Percentiles rank a stretch among this genome's conserved stretches.
phyloP scores from a whole-genome alignment of 2,797 vertebrate genomes.

The Linurgus olivaceus region DNA sequence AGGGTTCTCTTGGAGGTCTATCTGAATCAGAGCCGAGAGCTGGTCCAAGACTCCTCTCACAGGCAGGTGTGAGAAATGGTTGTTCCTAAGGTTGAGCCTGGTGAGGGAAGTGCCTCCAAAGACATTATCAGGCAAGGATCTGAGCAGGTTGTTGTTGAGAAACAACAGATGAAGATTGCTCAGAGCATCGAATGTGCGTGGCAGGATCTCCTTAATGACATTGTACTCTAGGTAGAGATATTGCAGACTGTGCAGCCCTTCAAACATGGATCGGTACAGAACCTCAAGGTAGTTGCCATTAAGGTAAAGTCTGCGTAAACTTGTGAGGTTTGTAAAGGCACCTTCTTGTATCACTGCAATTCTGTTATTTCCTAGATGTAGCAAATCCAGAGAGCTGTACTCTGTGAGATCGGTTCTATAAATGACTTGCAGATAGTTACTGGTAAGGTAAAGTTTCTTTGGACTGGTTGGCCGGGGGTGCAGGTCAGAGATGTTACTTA shows the following conservation, averaged over 20 bases:
- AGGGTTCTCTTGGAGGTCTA: slow-evolving; percentile 97
- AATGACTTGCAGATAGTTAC: slow-evolving; percentile 93
- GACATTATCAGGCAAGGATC: slow-evolving; percentile 89
- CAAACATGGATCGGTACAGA: slow-evolving; percentile 88
- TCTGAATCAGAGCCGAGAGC: slow-evolving; percentile 94
- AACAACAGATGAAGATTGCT: slow-evolving; percentile 94
- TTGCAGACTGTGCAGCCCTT: slow-evolving; percentile 91
- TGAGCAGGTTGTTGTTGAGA: slow-evolving; percentile 94
- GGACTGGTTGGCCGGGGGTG: slow-evolving; percentile 91
- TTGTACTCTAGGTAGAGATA: slow-evolving; percentile 99
- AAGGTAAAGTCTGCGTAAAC: slow-evolving; percentile 92
- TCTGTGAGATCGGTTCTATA: slow-evolving; percentile 88
- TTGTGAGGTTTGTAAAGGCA: slow-evolving; percentile 93
- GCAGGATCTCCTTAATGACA: slow-evolving; percentile 94
- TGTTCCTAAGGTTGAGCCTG: slow-evolving; percentile 94
- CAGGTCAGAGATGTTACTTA: slow-evolving; percentile 92
- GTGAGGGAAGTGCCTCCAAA: slow-evolving; percentile 93
- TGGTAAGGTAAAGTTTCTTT: slow-evolving; percentile 97
- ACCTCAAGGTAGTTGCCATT: slow-evolving; percentile 97
- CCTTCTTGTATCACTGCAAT: slow-evolving; percentile 94
- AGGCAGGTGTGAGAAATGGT: slow-evolving; percentile 93
- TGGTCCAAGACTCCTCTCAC: slow-evolving; percentile 93
- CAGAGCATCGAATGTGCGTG: slow-evolving; percentile 88
- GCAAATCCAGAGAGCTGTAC: slow-evolving; percentile 91
- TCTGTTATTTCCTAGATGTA: slow-evolving; percentile 95